Evolutionary conservation across 1,140 invertebrate species (phyloP).

Genomic region (Cyrtorhinus lividipennis): DNA sequence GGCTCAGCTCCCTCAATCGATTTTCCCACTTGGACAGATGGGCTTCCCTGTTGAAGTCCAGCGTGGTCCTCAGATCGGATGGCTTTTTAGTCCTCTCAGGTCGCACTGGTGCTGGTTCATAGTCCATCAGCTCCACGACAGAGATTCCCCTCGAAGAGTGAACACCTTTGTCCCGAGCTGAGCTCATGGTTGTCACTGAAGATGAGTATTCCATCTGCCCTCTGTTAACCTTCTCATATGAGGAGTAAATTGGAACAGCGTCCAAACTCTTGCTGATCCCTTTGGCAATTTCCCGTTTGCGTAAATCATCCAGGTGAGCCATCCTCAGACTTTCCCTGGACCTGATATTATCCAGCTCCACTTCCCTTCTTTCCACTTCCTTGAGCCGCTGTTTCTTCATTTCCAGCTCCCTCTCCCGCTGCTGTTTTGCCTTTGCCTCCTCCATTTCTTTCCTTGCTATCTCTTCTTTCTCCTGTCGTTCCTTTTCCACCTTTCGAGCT

Average conservation of each 20-base stretch:
- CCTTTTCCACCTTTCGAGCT: conserved; percentile 23
- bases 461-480: conserved; percentile 21
- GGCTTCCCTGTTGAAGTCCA: background rate
- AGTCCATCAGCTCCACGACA: conserved; percentile 6
- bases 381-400: background rate
- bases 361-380: background rate
- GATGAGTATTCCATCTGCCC: background rate
- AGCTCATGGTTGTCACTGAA: background rate
- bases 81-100: conserved; percentile 6
- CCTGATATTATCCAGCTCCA: background rate
- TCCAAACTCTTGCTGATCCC: background rate
- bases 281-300: background rate
- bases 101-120: background rate
- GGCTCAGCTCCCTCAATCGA: background rate
- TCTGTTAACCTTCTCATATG: background rate
- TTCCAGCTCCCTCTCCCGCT: conserved; percentile 1
- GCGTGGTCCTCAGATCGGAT: background rate
- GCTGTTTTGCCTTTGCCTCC: conserved; percentile 9
- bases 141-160: conserved; percentile 4
- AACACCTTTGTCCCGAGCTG: background rate
- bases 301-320: background rate
- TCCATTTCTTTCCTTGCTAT: conserved; percentile 23
- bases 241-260: background rate
- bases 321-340: background rate
- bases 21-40: background rate